Conservation (phyloP, 1,140 invertebrate genomes). For the Drosophila pseudoobscura region DNA sequence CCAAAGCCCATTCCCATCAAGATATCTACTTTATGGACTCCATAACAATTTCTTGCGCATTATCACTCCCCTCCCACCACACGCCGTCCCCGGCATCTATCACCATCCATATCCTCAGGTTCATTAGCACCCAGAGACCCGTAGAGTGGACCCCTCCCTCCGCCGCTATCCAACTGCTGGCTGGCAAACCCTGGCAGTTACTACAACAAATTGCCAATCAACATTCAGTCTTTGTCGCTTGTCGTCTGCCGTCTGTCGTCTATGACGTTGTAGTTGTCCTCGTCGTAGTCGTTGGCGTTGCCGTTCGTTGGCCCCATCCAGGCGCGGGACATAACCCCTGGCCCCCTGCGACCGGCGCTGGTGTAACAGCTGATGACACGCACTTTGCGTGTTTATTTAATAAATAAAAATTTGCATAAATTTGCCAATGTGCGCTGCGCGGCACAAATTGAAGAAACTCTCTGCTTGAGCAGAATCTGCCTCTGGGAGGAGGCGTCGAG, state of each 20-base stretch:
- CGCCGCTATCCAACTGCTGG: constrained; percentile 5
- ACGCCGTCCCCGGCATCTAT: neutral
- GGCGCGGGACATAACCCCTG: neutral
- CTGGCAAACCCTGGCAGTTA: constrained; percentile 27
- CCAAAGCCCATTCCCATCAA: constrained; percentile 11
- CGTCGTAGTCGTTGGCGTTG: constrained; percentile 26
- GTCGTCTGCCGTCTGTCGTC: constrained; percentile 9
- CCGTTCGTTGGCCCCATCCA: constrained; percentile 52
- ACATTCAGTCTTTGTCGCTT: constrained; percentile 42
- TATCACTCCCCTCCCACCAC: constrained; percentile 25
- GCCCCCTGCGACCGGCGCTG: constrained; percentile 3
- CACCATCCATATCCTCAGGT: constrained; percentile 24
- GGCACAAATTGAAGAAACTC: constrained; percentile 23
- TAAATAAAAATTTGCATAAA: constrained; percentile 79
- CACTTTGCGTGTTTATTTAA: constrained; percentile 79
- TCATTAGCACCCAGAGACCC: constrained; percentile 50
- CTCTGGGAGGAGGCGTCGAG: constrained; percentile 14
- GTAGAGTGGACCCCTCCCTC: constrained; percentile 9
- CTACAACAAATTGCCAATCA: constrained; percentile 67
- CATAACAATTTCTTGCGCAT: constrained; percentile 38
- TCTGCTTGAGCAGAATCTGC: neutral
- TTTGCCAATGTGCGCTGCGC: constrained; percentile 50
- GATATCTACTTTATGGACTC: constrained; percentile 17
- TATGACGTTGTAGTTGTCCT: constrained; percentile 35
- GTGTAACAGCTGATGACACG: constrained; percentile 60